phyloP scores from a whole-genome alignment of 1,140 invertebrate species.

The Hyles vespertilio region DNA sequence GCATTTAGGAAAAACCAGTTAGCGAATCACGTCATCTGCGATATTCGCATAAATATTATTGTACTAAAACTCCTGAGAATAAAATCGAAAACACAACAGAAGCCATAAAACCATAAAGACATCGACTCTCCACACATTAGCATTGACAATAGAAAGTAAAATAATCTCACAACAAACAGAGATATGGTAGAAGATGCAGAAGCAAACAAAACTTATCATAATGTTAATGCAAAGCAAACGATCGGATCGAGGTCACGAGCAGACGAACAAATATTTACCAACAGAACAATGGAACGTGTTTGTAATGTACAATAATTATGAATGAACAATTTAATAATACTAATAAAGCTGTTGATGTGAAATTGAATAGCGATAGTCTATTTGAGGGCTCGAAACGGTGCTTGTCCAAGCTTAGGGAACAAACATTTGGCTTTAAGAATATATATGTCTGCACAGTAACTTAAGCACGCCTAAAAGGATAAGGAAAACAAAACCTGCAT shows the following conservation, averaged over 20 bases:
- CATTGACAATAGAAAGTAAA: constrained; percentile 6
- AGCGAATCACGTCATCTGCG: background rate
- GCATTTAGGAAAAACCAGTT: no score
- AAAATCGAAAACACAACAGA: no score
- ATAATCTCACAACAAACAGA: constrained; percentile 8
- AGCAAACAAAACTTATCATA: constrained; percentile 22
- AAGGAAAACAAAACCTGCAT: no score
- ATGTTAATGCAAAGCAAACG: constrained; percentile 1
- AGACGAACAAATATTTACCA: constrained; percentile 15
- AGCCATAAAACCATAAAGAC: background rate
- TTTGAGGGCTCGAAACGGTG: no score
- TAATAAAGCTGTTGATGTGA: no score
- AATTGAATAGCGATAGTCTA: no score
- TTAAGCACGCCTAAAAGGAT: no score
- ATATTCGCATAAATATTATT: background rate
- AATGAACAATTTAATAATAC: constrained; percentile 4
- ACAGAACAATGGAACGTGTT: constrained; percentile 15
- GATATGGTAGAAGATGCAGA: constrained; percentile 6
- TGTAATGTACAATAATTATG: constrained; percentile 8
- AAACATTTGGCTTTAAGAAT: no score
- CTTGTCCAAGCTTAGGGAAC: no score
- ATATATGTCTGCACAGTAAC: no score
- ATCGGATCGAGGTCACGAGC: constrained; percentile 22
- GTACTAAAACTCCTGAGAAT: no score
- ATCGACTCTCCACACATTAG: background rate